Base-by-base conservation (phyloP, 2,888 invertebrate species). In the Merodon equestris region DNA sequence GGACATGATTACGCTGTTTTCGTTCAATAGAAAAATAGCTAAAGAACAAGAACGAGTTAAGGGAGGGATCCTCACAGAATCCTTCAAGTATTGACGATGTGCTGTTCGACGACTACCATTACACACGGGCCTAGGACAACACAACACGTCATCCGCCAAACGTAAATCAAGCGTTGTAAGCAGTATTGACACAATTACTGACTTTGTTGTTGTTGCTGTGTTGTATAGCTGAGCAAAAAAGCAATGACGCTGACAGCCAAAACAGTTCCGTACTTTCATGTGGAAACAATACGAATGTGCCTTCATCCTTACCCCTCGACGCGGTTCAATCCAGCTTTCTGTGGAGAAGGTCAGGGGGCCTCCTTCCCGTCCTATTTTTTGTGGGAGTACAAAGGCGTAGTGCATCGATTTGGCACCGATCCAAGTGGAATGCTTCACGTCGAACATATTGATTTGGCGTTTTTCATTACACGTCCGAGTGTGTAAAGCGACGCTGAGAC, bases 371-470 rank as follows among this genome's bases (percentile, higher is more conserved):
- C 27, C 27, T 27, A 4, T 7, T 27, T 27, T 4, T 7, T 27
- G 27, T 2, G 2, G 27, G 27, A 7, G 7, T 4, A 2, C 40
- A 9, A 12, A 50, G 34, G 13, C 15, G n/a, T 27, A 19, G 17
- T 12, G 14, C n/a, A 40, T 34, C 36, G 64, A 18, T 42, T 40
- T 79, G 79, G 79, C 79, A 66, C 4, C 12, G 42, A 13, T 58
- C 79, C 79, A 79, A 79, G 36, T 50, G 45, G 14, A 79, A 68
- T 79, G 63, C 68, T 79, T 51, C 18, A 79, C 70, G 74, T 74
- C 70, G 68, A 74, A 70, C 58, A 17, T 79, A 79, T 79, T 74
- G 79, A 79, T 79, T 74, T 70, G 71, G 64, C 19, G 40, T 51
- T 66, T 70, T 54, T 18, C 57, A 79, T 68, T 64, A 58, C 47